A percentile compares a stretch with the other conserved stretches of the same genome.
phyloP scores from a whole-genome alignment of 2,888 invertebrate genomes.

The Platerodrilus igneus region DNA sequence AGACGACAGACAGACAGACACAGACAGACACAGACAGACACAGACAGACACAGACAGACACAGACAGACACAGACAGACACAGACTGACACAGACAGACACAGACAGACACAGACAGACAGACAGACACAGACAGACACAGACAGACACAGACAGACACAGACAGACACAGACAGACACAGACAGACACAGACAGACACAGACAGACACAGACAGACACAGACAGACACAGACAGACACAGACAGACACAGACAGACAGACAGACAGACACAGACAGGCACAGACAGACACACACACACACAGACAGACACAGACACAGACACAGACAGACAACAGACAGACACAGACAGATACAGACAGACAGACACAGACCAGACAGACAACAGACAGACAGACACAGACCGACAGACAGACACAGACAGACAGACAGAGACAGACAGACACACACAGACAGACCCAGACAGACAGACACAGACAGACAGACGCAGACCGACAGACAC shows the following conservation, averaged over 20 bases:
- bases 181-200: conserved; percentile 1
- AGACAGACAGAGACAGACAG: too few relatives aligned
- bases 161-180: conserved; percentile 1
- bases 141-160: conserved; percentile 5
- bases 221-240: conserved; percentile 5
- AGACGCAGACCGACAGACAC: too few relatives aligned
- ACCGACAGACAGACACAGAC: too few relatives aligned
- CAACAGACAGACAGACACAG: too few relatives aligned
- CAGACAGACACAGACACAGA: too few relatives aligned
- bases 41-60: conserved; percentile 5
- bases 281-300: too few relatives aligned
- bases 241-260: conserved; percentile 5
- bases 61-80: conserved; percentile 7
- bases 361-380: too few relatives aligned
- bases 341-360: too few relatives aligned
- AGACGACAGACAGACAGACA: conserved; percentile 7
- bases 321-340: too few relatives aligned
- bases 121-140: conserved; percentile 5
- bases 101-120: conserved; percentile 4
- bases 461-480: too few relatives aligned
- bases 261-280: too few relatives aligned
- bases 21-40: conserved; percentile 1
- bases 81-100: conserved; percentile 1
- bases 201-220: conserved; percentile 2
- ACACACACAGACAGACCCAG: too few relatives aligned